These are phyloP conservation scores for Chaetops frenatus DNA, from an alignment of 2,113 vertebrate genomes.

Conservation along the genomic window DNA sequence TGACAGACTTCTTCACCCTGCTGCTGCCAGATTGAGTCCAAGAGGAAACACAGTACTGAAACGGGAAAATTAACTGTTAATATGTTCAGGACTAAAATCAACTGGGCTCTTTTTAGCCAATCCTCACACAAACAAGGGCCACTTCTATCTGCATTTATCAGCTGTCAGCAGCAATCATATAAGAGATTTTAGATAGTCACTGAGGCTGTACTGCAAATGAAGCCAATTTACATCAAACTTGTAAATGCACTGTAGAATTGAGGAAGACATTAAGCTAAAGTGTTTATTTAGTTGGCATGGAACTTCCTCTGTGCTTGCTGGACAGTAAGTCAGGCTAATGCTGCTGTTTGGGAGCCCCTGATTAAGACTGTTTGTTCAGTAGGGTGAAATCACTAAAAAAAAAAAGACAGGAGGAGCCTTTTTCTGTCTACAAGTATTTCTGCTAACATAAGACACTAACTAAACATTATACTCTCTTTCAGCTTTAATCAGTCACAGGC, in stretches of 20 bases:
- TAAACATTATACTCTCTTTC: not conserved
- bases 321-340: not conserved
- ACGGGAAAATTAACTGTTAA: not conserved
- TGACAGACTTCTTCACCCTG: conserved; percentile 39
- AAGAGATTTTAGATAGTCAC: not conserved
- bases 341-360: not conserved
- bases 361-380: not conserved
- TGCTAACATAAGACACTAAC: not conserved
- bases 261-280: not conserved
- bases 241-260: not conserved
- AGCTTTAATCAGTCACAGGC: not conserved
- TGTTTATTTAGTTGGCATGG: not conserved
- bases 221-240: not conserved
- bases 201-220: not conserved
- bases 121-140: not conserved
- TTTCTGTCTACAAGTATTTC: not conserved
- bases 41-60: not conserved
- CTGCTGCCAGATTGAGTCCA: conserved; percentile 4
- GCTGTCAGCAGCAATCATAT: not conserved
- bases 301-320: not conserved
- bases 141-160: conserved; percentile 12
- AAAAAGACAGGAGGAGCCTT: not conserved
- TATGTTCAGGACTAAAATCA: not conserved
- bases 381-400: not conserved
- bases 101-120: conserved; percentile 2